Conservation (phyloP, 2,888 invertebrate species). For the Hemithea aestivaria region DNA sequence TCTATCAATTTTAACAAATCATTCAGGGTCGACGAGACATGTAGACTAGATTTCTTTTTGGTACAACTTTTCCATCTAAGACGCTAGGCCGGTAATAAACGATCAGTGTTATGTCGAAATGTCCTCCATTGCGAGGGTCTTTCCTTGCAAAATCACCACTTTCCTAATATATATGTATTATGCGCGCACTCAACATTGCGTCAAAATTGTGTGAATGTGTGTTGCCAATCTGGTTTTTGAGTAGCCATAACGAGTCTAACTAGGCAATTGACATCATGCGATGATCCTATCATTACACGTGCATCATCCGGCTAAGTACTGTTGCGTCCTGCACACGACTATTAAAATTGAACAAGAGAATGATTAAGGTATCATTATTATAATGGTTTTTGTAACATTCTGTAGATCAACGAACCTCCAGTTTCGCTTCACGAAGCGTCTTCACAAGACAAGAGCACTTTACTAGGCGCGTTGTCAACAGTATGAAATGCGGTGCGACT, state of each 20-base stretch:
- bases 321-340: constrained; percentile 10
- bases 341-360: constrained; percentile 7
- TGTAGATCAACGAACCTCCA: constrained; percentile 13
- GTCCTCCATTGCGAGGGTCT: constrained; percentile 1
- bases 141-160: constrained; percentile 8
- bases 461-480: neutral
- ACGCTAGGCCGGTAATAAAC: too few relatives aligned
- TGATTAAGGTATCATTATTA: constrained; percentile 7
- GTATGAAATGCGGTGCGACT: too few relatives aligned
- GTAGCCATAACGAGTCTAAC: constrained; percentile 8
- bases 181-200: constrained; percentile 12
- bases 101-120: constrained; percentile 1
- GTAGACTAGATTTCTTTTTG: too few relatives aligned
- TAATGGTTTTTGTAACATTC: constrained; percentile 3
- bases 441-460: constrained; percentile 13
- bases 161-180: constrained; percentile 14
- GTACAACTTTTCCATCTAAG: too few relatives aligned
- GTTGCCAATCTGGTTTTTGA: constrained; percentile 18
- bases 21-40: too few relatives aligned
- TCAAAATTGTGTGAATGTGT: constrained; percentile 1
- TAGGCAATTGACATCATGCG: constrained; percentile 17
- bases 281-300: constrained; percentile 22
- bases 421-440: neutral
- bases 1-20: too few relatives aligned
- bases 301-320: constrained; percentile 9